These are phyloP conservation scores for Clarias magur DNA, from an alignment of 2,113 vertebrate species.

Conservation along the genomic window DNA sequence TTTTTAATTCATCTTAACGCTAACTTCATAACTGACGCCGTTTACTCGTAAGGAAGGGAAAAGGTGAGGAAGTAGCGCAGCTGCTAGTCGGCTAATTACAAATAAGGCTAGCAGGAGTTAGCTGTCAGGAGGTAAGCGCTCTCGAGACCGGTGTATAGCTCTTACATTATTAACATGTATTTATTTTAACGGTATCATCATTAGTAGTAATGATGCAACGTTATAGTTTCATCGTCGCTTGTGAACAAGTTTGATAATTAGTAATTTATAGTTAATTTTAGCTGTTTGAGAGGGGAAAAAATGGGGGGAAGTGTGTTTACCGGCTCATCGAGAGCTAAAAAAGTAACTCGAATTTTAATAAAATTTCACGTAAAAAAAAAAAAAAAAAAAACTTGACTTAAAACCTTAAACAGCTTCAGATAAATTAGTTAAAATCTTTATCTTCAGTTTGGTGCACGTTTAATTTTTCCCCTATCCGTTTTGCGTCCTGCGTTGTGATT, in stretches of 20 bases:
- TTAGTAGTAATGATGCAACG: too few species aligned
- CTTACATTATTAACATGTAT: not conserved
- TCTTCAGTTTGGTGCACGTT: not conserved
- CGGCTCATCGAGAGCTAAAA: not conserved
- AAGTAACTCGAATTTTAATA: not conserved
- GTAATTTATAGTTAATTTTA: not conserved
- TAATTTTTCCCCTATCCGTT: not conserved
- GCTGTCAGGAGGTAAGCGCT: not conserved
- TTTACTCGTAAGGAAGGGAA: not conserved
- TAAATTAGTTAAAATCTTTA: not conserved
- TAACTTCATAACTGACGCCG: not conserved
- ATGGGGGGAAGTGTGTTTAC: not conserved
- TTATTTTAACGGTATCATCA: not conserved
- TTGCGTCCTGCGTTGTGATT: not conserved
- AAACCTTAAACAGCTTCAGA: not conserved
- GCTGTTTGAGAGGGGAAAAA: too few species aligned
- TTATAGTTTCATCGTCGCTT: not conserved
- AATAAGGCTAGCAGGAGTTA: not conserved
- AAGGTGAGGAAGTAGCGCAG: not conserved
- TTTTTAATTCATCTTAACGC: not conserved
- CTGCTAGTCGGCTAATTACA: conserved; percentile 10
- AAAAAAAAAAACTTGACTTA: not conserved
- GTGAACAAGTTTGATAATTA: not conserved
- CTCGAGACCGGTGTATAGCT: not conserved
- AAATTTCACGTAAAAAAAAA: not conserved